phyloP scores from a whole-genome alignment of 2,888 invertebrate species.

The Gastrophysa polygoni region DNA sequence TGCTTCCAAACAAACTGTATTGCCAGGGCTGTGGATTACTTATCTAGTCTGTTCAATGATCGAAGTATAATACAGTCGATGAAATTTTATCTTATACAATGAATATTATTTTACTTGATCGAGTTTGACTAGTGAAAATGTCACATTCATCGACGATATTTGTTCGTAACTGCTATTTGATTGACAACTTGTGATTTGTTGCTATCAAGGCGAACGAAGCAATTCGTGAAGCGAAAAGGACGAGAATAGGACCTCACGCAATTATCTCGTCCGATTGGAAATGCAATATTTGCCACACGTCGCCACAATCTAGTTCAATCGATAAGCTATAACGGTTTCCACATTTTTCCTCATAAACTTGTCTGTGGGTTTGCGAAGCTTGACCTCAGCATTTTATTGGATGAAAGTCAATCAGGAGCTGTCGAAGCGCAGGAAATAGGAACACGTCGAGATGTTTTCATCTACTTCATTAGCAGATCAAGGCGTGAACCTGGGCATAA shows the following conservation, averaged over 20 bases:
- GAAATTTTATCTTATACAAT: too few relatives aligned
- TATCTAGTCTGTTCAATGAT: too few relatives aligned
- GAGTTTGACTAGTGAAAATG: too few relatives aligned
- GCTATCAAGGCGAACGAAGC: background rate
- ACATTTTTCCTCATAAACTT: background rate
- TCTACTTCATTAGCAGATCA: too few relatives aligned
- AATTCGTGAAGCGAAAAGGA: background rate
- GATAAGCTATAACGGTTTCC: background rate
- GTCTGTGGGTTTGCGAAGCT: background rate
- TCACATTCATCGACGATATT: too few relatives aligned
- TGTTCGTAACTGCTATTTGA: too few relatives aligned
- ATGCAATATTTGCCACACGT: background rate
- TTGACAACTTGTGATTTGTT: background rate
- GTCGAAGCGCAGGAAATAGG: background rate
- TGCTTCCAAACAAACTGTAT: too few relatives aligned
- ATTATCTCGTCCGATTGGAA: background rate
- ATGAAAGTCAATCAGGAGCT: background rate
- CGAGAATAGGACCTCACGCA: background rate
- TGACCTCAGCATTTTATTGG: background rate
- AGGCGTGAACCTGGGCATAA: too few relatives aligned
- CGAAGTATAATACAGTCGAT: too few relatives aligned
- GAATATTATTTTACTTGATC: too few relatives aligned
- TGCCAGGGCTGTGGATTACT: too few relatives aligned
- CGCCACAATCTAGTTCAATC: background rate
- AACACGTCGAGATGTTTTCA: too few relatives aligned